Evolutionary conservation across 2,888 invertebrate genomes (phyloP), one percentile per base, ranked within the genome.

Genomic region (Flabesymbios commensalis): DNA sequence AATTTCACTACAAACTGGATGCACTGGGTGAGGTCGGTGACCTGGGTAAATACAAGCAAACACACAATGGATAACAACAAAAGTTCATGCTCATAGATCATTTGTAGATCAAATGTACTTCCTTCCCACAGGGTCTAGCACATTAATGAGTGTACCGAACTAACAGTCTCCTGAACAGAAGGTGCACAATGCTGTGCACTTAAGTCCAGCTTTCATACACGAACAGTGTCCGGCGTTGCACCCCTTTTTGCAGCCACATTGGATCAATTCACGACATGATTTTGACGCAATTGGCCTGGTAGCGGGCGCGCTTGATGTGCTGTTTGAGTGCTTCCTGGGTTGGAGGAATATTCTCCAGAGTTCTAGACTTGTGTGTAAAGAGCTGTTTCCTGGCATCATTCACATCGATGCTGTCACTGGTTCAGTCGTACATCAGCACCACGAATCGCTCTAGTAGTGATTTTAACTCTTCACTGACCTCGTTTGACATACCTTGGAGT

Each of bases 391-490:
- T n/a, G n/a, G n/a, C n/a, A n/a, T n/a, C n/a, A n/a, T n/a, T n/a
- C n/a, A n/a, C n/a, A n/a, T n/a, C n/a, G n/a, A n/a, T n/a, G n/a
- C n/a, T 36, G 39, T n/a, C 39, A 14, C 39, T 36, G 39, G 39
- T n/a, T 14, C 10, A 14, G 54, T 53, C 54, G 36, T 53, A 53
- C 39, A 53, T 53, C 39, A 53, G 54, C 33, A 53, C 54, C 32
- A 53, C 54, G 39, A 53, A 53, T 26, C 54, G 42, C 42, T 53
- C 54, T 22, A 53, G 42, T 24, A 39, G 31, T 36, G 39, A 36
- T n/a, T 14, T 36, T 36, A n/a, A 36, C 39, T 36, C 39, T 14
- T 36, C 39, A 36, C 39, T 36, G 39, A 36, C 39, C 10, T 36
- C 39, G n/a, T n/a, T 36, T 36, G 39, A n/a, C 39, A 36, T 36